Conservation (phyloP, 35 echinoderm and acorn worm genomes). For the Nesometra sesokonis region DNA sequence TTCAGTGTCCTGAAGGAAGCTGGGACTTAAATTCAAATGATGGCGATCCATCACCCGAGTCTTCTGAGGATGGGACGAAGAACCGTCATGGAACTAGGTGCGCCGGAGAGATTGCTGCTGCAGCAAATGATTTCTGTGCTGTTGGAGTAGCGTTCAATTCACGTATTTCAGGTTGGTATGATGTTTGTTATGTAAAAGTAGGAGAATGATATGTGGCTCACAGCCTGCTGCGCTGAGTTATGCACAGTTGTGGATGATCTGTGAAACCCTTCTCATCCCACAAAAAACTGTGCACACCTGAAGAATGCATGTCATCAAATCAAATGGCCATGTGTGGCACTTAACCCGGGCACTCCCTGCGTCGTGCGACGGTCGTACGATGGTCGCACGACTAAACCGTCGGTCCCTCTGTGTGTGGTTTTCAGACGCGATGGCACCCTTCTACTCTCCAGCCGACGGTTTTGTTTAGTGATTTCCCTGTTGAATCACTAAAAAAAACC, state of each 20-base stretch:
- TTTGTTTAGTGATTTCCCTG: no score
- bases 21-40: constrained; percentile 92
- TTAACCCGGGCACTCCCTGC: no score
- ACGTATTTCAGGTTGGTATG: constrained; percentile 51
- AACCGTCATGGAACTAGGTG: constrained; percentile 94
- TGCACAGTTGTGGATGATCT: not conserved
- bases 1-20: constrained; percentile 75
- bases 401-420: no score
- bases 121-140: constrained; percentile 59
- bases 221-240: not conserved
- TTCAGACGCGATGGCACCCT: no score
- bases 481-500: no score
- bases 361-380: no score
- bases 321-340: no score
- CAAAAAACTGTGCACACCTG: no score
- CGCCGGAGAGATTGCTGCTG: constrained; percentile 87
- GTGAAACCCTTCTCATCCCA: not conserved
- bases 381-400: no score
- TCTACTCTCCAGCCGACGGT: no score
- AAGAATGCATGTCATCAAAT: no score
- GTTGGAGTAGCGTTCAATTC: constrained; percentile 75
- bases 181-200: no score
- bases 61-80: constrained; percentile 48
- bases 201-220: not conserved
- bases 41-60: constrained; percentile 70